Base-by-base conservation (phyloP, 2,797 vertebrate genomes). In the Pogoniulus pusillus region DNA sequence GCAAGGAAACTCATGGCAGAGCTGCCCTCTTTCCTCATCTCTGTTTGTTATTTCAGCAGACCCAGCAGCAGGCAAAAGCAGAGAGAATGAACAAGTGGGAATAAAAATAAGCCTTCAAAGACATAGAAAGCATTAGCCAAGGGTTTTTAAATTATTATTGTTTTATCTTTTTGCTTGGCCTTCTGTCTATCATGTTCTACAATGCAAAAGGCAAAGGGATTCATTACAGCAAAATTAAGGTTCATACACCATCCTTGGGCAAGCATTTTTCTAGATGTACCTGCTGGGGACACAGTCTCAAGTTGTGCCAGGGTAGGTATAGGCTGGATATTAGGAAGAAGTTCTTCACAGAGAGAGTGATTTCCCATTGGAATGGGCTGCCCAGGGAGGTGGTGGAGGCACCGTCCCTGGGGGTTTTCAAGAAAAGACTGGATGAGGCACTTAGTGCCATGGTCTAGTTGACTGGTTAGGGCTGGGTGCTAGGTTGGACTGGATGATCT, bases 21-120 rank as follows among this genome's bases (percentile, higher is more conserved):
- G 71, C 91, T 88, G 87, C 75, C 91, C 73, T 85, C 89, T 86
- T 93, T 89, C 87, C 75, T 86, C 91, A 87, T 57, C 66, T 62
- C 68, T 90, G 78, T 80, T 92, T 95, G 92, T 82, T 94, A 49
- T 95, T 96, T 91, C 93, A 84, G 57, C 91, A 95, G 85, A 76
- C 66, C 64, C 77, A 78, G 80, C 14, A 3, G 93, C 87, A 93
- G 80, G 76, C 94, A 91, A 43, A 49, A 87, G 87, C 15, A 13
- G 64, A 82, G 51, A 74, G 72, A 88, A 90, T 1, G 62, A 88
- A 86, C 57, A 91, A 93, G 87, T 29, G 76, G 77, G 87, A 93
- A 83, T 89, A 84, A 87, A 93, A 93, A 85, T 87, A 89, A 88
- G 66, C 70, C 64, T 78, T 95, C 69, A 63, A 88, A 92, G 81